Base-by-base conservation (phyloP, 2,888 invertebrate genomes). In the Epistrophe grossulariae region DNA sequence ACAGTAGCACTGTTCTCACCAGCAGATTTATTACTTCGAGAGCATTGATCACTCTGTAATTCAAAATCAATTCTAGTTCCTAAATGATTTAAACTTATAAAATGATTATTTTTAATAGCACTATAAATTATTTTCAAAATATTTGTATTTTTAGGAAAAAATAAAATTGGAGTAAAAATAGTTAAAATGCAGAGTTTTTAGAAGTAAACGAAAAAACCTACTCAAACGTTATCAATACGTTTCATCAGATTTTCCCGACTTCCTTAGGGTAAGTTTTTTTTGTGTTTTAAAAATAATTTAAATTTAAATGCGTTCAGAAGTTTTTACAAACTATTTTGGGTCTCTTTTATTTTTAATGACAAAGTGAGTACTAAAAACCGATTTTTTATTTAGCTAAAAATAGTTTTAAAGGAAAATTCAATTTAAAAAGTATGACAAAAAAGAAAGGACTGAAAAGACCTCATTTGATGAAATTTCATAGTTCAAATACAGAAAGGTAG, bases 361-460 rank as follows among this genome's bases (percentile, higher is more conserved):
- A 45, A 45, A 45, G 45, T 45, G n/a, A 1, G 7, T 43, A 43
- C 6, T 15, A 15, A 0, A 45, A 45, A 43, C 15, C 43, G n/a
- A 2, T 45, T 45, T 45, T 50, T 10, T 35, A 7, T 60, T 24
- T 13, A 2, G 0, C 11, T 38, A 38, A 13, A 19, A 60, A 60
- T 60, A 59, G 17, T 59, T 35, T 59, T 4, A 13, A 19, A 60
- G 19, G 60, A 60, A 60, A 38, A 60, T 38, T 4, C n/a, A n/a
- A n/a, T n/a, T n/a, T n/a, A n/a, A n/a, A n/a, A n/a, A n/a, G n/a
- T n/a, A n/a, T n/a, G n/a, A n/a, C n/a, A n/a, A n/a, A 6, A 15
- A 35, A 59, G 17, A 59, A 38, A 60, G 11, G 38, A 13, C 35
- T 9, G 17, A 13, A 35, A 13, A 13, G 43, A 38, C 35, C 35